A percentile compares a stretch with the other conserved stretches of the same genome.
Conservation (phyloP, 2,113 vertebrate genomes). For the Muntiacus reevesi region DNA sequence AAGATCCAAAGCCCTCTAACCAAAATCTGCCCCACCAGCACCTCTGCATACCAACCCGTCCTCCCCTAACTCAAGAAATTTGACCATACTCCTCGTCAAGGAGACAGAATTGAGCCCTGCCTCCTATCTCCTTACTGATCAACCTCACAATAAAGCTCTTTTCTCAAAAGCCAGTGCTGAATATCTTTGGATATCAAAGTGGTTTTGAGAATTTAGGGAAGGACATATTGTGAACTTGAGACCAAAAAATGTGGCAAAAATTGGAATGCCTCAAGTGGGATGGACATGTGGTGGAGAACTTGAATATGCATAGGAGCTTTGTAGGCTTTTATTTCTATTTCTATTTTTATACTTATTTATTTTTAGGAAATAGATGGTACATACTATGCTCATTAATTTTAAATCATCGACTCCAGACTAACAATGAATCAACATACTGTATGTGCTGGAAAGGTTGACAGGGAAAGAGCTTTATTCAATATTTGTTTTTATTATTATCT, state of each 20-base stretch:
- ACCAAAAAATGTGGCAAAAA: neutral
- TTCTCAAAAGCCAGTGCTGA: neutral
- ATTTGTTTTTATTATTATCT: slow-evolving; percentile 72
- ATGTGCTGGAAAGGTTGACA: neutral
- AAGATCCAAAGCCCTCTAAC: neutral
- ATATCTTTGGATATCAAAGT: neutral
- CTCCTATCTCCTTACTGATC: neutral
- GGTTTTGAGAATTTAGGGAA: neutral
- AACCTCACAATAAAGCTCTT: neutral
- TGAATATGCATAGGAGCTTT: no score
- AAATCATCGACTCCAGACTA: slow-evolving; percentile 21
- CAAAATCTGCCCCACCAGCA: neutral
- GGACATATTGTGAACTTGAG: neutral
- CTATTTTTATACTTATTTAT: no score
- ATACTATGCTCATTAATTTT: slow-evolving; percentile 38
- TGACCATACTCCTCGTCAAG: neutral
- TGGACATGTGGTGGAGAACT: no score
- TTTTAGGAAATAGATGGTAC: no score
- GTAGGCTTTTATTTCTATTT: no score
- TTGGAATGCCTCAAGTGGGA: neutral
- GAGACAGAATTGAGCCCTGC: neutral
- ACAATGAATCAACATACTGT: slow-evolving; percentile 24
- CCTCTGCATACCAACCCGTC: neutral
- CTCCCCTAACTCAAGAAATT: neutral
- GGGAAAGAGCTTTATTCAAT: slow-evolving; percentile 56